These are phyloP conservation scores for Sciaenops ocellatus DNA, from an alignment of 2,797 vertebrate genomes.

Conservation along the genomic window DNA sequence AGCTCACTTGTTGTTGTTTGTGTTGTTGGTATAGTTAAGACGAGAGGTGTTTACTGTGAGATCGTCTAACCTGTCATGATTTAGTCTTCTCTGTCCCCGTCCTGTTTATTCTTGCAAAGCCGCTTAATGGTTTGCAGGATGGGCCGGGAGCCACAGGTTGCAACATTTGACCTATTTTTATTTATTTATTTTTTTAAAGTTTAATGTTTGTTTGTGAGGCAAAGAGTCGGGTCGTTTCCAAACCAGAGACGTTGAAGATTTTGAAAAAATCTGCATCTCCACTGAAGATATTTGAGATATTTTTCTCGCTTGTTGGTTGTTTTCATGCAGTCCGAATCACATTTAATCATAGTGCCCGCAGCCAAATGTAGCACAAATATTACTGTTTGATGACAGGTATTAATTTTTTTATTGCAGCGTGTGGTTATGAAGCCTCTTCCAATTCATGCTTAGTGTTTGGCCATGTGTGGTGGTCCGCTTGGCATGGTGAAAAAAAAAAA, in stretches of 20 bases:
- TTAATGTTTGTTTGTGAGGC: not conserved
- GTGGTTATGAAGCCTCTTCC: not conserved
- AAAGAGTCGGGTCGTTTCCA: not conserved
- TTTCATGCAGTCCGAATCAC: not conserved
- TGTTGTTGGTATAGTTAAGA: not conserved
- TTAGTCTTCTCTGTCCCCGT: not conserved
- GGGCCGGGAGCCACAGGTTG: not conserved
- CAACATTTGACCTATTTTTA: constrained; percentile 18
- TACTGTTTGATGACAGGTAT: constrained; percentile 2
- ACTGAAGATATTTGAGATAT: not conserved
- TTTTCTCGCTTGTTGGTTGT: not conserved
- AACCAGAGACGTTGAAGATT: not conserved
- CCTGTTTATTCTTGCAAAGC: not conserved
- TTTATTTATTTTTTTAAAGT: not conserved
- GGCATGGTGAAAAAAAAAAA: not conserved
- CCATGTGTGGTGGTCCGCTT: constrained; percentile 26
- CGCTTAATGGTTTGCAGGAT: not conserved
- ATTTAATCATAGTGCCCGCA: not conserved
- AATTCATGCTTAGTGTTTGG: not conserved
- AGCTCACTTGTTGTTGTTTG: constrained; percentile 20
- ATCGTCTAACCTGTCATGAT: not conserved
- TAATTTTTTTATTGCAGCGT: not conserved
- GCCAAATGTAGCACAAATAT: not conserved
- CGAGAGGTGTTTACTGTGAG: constrained; percentile 21
- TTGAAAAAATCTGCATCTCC: not conserved